Evolutionary conservation across 2,113 vertebrate species (phyloP), one percentile per base, ranked within the genome.

Genomic region (Illadopsis cleaveri): DNA sequence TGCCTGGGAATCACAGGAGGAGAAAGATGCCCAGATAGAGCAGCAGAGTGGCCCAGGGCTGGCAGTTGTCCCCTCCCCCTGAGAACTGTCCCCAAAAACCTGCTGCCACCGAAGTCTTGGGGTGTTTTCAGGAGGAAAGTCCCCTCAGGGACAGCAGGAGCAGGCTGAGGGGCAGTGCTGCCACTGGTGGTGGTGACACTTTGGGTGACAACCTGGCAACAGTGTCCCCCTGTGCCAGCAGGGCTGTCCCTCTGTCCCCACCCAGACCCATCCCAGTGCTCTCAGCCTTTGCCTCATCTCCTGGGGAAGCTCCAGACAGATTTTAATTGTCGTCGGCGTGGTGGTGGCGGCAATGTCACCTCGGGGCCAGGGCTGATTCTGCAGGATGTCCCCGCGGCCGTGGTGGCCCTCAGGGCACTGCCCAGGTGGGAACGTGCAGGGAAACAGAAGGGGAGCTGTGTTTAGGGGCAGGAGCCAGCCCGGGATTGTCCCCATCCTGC

Each of bases 251-350:
- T 14, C 2, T 0, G 20, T 50, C 38, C 19, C 70, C 20, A 1
- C 2, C 45, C 78, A 4, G 22, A 3, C 9, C 24, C 54, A 3
- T 11, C 73, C 23, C n/a, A 0, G 0, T 0, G 15, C 68, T 47
- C 78, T 19, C 61, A 42, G 44, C 57, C 72, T 45, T 20, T 5
- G 72, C 27, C 22, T 6, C 28, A 5, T 5, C 2, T 1, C 11
- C 30, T 2, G 25, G 31, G 53, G 3, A 21, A 53, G 44, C 22
- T 10, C 6, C 68, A 1, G 13, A 0, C 0, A 28, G 51, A 53
- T 53, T 30, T 6, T 12, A 9, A 6, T 3, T 38, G 85, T 78
- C 33, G 21, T 37, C 45, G 19, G 7, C 38, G 3, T 3, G 61
- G 47, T 23, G 71, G 5, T 10, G 42, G 47, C 61, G 42, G 47